Conservation (phyloP, 2,888 invertebrate species). For the Drosophila paramelanica region DNA sequence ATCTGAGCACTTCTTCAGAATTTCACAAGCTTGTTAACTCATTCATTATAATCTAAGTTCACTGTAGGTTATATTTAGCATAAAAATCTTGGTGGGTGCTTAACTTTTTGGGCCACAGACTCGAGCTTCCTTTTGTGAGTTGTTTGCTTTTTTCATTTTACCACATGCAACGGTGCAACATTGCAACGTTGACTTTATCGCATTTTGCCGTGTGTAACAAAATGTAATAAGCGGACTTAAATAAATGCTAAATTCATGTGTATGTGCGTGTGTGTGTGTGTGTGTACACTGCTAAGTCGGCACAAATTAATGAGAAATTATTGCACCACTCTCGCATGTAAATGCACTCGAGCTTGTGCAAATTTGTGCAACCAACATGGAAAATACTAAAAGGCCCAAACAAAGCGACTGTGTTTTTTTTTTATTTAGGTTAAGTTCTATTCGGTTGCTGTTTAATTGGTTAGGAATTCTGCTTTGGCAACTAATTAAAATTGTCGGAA, state of each 20-base stretch:
- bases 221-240: slow-evolving; percentile 49
- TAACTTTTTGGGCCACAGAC: slow-evolving; percentile 15
- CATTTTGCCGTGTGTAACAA: slow-evolving; percentile 16
- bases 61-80: slow-evolving; percentile 15
- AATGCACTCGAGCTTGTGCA: slow-evolving; percentile 37
- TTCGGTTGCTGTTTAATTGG: slow-evolving; percentile 45
- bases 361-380: slow-evolving; percentile 33
- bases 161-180: slow-evolving; percentile 32
- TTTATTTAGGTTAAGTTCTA: slow-evolving; percentile 21
- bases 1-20: too few species aligned
- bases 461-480: slow-evolving; percentile 36
- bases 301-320: slow-evolving; percentile 72
- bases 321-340: slow-evolving; percentile 17
- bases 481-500: slow-evolving; percentile 41
- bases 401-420: slow-evolving; percentile 18
- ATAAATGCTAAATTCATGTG: slow-evolving; percentile 38
- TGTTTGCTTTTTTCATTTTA: slow-evolving; percentile 11
- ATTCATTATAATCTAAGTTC: slow-evolving; percentile 12
- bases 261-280: not conserved
- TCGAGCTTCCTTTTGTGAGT: slow-evolving; percentile 8
- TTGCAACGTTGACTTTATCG: slow-evolving; percentile 24
- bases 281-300: slow-evolving; percentile 52
- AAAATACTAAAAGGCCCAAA: slow-evolving; percentile 24
- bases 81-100: slow-evolving; percentile 11
- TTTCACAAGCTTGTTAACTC: not conserved